phyloP scores from a whole-genome alignment of 1,140 invertebrate species.

The Hylaeus volcanicus region DNA sequence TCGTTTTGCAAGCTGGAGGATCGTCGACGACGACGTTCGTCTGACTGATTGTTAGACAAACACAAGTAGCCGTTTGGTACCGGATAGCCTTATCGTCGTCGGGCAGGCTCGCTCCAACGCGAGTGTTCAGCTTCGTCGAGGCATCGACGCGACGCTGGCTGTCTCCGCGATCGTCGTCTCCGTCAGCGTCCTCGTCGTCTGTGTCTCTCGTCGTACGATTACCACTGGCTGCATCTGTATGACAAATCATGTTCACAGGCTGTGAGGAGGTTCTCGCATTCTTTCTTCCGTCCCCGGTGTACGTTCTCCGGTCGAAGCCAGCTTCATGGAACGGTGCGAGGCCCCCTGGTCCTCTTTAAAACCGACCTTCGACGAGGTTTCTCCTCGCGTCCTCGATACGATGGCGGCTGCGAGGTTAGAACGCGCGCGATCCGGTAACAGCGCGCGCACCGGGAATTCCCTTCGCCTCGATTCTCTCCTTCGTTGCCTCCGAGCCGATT shows the following conservation, averaged over 20 bases:
- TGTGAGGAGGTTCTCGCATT: constrained; percentile 73
- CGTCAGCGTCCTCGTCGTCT: constrained; percentile 58
- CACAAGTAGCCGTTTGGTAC: neutral
- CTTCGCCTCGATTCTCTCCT: neutral
- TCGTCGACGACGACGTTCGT: constrained; percentile 8
- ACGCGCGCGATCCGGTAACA: constrained; percentile 10
- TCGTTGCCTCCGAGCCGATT: no score
- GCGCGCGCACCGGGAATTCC: neutral
- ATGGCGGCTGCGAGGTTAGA: constrained; percentile 44
- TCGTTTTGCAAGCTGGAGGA: constrained; percentile 3
- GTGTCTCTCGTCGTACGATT: constrained; percentile 71
- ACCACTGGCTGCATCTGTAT: constrained; percentile 71
- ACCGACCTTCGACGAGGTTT: constrained; percentile 36
- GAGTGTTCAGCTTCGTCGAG: constrained; percentile 21
- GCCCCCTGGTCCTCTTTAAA: neutral
- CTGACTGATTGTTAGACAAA: neutral
- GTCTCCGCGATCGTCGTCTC: constrained; percentile 51
- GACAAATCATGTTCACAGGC: constrained; percentile 77
- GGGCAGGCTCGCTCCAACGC: constrained; percentile 22
- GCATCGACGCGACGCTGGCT: constrained; percentile 32
- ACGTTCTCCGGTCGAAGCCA: constrained; percentile 54
- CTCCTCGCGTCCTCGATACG: constrained; percentile 38
- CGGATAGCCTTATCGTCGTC: neutral
- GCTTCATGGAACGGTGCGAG: constrained; percentile 54
- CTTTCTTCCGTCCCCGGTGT: constrained; percentile 63